These are phyloP conservation scores for Mystacornis crossleyi DNA, from an alignment of 2,113 vertebrate species.

Conservation along the genomic window DNA sequence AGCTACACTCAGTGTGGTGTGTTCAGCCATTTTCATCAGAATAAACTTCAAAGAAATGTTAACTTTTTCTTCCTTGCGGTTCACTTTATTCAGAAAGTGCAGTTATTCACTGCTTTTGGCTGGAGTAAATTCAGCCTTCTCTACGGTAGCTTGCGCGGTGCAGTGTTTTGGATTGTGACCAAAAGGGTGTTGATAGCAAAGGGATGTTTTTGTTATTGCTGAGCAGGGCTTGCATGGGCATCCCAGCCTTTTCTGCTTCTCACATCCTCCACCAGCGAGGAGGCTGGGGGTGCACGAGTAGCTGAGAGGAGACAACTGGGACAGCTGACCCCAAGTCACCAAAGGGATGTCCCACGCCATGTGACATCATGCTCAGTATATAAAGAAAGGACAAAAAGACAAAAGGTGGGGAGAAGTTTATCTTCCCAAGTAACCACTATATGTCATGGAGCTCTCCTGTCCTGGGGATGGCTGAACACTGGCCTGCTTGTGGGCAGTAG, in stretches of 20 bases:
- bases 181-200: neutral
- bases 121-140: neutral
- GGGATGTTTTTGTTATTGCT: neutral
- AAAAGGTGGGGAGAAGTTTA: fast-evolving
- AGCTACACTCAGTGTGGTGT: neutral
- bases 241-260: neutral
- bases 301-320: neutral
- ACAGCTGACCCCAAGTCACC: neutral
- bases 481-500: neutral
- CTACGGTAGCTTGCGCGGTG: fast-evolving
- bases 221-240: neutral
- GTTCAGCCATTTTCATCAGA: neutral
- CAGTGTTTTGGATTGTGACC: neutral
- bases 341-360: neutral
- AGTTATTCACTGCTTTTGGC: neutral
- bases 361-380: neutral
- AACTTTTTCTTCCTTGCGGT: neutral
- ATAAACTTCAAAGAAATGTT: neutral
- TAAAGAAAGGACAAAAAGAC: neutral
- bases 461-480: neutral
- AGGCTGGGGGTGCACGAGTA: neutral
- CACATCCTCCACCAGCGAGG: fast-evolving
- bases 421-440: fast-evolving
- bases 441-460: neutral
- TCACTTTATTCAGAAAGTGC: neutral